Base-by-base conservation (phyloP, 1,140 invertebrate genomes). In the roundworm (Caenorhabditis elegans) region DNA sequence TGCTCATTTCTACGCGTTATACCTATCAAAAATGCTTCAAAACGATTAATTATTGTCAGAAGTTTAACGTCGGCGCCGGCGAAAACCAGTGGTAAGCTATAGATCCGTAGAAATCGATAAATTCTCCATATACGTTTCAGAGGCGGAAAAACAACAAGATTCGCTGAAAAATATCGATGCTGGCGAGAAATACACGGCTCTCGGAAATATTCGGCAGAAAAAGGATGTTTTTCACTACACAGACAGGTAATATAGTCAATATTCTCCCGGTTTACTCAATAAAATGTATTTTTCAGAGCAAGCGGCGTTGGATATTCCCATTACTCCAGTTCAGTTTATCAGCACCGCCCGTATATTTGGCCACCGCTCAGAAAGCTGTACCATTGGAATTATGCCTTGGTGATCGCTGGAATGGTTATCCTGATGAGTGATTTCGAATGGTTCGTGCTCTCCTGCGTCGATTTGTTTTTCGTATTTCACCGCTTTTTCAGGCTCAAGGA, bases 231-330 rank as follows among this genome's bases (percentile, higher is more conserved):
- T 86, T n/a, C 78, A 82, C 76, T 86, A 86, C 48, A 80, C 84
- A 17, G 82, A 86, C 24, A 83, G 86, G 48, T 55, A 28, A 15
- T 24, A 10, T 8, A 76, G 8, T 3, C 5, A 34, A 19, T 70
- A 34, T 39, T 13, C n/a, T 22, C 1, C 13, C 22, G 11, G 15
- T 0, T n/a, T 8, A 10, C 13, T 28, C 4, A 36, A 0, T 43
- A 43, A 43, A 26, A 5, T 39, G 1, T 6, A 22, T 0, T 49
- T 82, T 82, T 53, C 49, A 82, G 80, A 34, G n/a, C 46, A 60
- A 53, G 78, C 15, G 86, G 86, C n/a, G 84, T 49, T 39, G 86
- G 86, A 34, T 87, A 87, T 76, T 83, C 85, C 8, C 79, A 87
- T 43, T 87, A 83, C 26, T 84, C 85, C 3, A 80, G 31, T 48